Conservation (phyloP, 1,140 invertebrate species). For the Zaprionus taronus region DNA sequence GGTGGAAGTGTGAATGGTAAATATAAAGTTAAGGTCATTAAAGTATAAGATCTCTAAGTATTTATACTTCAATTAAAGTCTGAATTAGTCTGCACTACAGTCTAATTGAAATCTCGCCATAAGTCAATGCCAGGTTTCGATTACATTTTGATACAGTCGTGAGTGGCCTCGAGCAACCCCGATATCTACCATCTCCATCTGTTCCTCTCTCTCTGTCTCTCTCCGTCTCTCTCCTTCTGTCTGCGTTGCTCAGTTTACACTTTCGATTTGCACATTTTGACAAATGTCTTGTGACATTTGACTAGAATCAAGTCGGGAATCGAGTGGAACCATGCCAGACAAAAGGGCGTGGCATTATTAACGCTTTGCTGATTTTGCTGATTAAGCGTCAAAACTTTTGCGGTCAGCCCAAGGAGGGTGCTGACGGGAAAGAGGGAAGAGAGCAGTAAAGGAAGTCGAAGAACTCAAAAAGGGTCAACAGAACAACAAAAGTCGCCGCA, state of each 20-base stretch:
- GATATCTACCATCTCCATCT: neutral
- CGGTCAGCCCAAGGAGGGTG: slow-evolving; percentile 26
- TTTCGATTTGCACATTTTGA: slow-evolving; percentile 56
- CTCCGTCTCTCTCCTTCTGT: neutral
- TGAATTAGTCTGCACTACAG: neutral
- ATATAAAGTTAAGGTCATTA: no score
- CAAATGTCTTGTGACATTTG: slow-evolving; percentile 75
- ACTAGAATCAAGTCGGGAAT: slow-evolving; percentile 54
- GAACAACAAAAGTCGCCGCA: slow-evolving; percentile 43
- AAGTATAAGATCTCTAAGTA: no score
- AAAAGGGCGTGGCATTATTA: slow-evolving; percentile 68
- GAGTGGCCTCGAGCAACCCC: neutral
- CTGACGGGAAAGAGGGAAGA: no score
- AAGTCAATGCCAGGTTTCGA: neutral
- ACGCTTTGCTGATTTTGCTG: slow-evolving; percentile 72
- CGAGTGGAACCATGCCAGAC: slow-evolving; percentile 44
- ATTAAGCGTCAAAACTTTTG: slow-evolving; percentile 72
- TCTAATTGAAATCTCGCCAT: neutral
- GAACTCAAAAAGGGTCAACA: neutral
- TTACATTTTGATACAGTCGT: neutral
- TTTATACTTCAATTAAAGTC: neutral
- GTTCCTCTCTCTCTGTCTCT: neutral
- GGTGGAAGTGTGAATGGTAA: no score
- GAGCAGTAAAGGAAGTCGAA: neutral
- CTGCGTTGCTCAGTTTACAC: neutral